These are phyloP conservation scores for Orchesella flavescens DNA, from an alignment of 2,888 invertebrate genomes.

Conservation along the genomic window DNA sequence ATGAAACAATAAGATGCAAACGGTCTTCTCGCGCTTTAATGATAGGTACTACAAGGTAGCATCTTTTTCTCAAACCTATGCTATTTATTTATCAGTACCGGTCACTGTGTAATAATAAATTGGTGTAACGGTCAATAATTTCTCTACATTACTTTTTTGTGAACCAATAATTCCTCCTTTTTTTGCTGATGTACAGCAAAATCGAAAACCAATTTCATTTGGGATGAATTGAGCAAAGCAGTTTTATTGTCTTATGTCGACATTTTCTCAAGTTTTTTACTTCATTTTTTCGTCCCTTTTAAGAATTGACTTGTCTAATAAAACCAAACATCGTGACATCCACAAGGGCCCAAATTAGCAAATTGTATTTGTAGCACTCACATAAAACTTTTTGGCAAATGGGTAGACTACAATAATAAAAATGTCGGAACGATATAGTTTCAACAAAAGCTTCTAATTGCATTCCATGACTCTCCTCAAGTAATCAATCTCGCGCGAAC, in stretches of 20 bases:
- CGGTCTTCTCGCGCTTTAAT: constrained; percentile 24
- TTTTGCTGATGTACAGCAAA: no score
- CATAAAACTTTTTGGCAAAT: neutral
- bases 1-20: constrained; percentile 35
- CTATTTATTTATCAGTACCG: neutral
- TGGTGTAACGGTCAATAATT: constrained; percentile 24
- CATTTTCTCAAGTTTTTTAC: no score
- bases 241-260: no score
- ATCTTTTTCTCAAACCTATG: neutral
- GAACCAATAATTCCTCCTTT: no score
- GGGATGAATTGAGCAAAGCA: no score
- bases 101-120: constrained; percentile 21
- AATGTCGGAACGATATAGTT: constrained; percentile 10
- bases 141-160: no score
- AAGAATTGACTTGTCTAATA: neutral
- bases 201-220: no score
- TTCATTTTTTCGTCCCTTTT: no score
- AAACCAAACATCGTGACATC: constrained; percentile 42
- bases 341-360: constrained; percentile 37
- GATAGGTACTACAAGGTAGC: constrained; percentile 9
- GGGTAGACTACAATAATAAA: neutral
- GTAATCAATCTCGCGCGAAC: constrained; percentile 18
- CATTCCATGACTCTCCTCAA: constrained; percentile 13
- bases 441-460: constrained; percentile 19
- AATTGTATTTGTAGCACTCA: constrained; percentile 1